Evolutionary conservation across 2,888 invertebrate species (phyloP), one percentile per base, ranked within the genome.

Genomic region (Pollenia griseotomentosa): DNA sequence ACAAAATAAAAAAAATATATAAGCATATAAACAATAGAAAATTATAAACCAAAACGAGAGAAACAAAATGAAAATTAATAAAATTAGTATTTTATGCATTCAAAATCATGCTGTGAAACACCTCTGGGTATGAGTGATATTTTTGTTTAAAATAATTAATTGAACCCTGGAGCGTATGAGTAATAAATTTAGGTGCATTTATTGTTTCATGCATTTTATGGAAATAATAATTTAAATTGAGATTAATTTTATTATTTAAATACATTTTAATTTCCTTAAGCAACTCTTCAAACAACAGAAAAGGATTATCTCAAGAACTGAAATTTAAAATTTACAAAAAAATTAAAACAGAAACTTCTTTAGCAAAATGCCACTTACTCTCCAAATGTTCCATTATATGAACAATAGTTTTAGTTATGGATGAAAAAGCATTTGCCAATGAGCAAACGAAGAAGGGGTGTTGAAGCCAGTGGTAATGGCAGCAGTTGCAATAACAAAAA

Each of bases 341-440:
- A 75, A 12, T n/a, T 55, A 71, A 66, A 33, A 42, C 57, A 48
- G n/a, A 75, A 75, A 70, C 33, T 53, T 33, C 11, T 7, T 48
- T 70, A 77, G 55, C 23, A 83, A 63, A 70, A 61, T 75, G 16
- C 23, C 53, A 42, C 51, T 63, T n/a, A 23, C 70, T 79, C 7
- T 79, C 7, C 57, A 14, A 48, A 57, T 66, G 6, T 46, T 53
- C 46, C 19, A 70, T 75, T 53, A n/a, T 55, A 14, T 19, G 57
- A 46, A 46, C n/a, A 63, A 57, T 57, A 57, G 23, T 78, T 23
- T 83, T n/a, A 55, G 77, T 70, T 78, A 77, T 71, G 83, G 71
- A 16, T 78, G 71, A 73, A 23, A 71, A 48, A 55, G 48, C 68
- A 77, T 57, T 74, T 82, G 74, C 73, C 83, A 77, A 48, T 44